Conservation (phyloP, 2,888 invertebrate species). For the Anaspis maculata region DNA sequence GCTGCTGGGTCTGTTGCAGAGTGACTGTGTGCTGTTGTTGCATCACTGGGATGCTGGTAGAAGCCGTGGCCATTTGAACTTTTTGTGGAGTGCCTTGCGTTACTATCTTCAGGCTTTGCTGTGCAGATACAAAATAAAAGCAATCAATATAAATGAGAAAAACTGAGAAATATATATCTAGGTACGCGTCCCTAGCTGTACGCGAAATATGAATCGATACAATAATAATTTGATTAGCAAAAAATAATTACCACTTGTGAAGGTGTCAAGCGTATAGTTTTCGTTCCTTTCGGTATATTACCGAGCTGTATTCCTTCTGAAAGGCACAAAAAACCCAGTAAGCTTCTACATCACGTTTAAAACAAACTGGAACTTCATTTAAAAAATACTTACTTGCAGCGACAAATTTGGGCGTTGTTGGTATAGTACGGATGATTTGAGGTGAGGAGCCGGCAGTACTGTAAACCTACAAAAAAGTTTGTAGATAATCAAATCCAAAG, state of each 20-base stretch:
- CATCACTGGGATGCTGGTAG: constrained; percentile 14
- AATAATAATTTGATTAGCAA: too few species aligned
- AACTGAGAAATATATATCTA: too few species aligned
- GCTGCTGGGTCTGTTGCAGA: too few species aligned
- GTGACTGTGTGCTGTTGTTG: too few species aligned
- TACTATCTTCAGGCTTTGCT: constrained; percentile 36
- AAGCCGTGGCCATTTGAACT: constrained; percentile 27
- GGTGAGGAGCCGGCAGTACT: constrained; percentile 19
- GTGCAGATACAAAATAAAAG: constrained; percentile 18
- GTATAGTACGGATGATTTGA: constrained; percentile 29
- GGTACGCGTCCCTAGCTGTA: too few species aligned
- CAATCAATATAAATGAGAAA: constrained; percentile 6
- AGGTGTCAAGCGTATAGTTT: constrained; percentile 47
- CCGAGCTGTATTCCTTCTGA: constrained; percentile 41
- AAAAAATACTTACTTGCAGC: constrained; percentile 38
- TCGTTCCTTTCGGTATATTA: constrained; percentile 46
- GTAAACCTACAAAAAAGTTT: constrained; percentile 22
- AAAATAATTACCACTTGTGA: constrained; percentile 44
- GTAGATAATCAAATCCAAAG: too few species aligned
- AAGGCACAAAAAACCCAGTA: constrained; percentile 13
- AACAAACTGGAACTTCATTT: too few species aligned
- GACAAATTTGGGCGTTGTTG: constrained; percentile 32
- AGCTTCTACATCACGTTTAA: too few species aligned
- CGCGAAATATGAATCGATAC: too few species aligned
- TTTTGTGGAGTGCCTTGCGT: constrained; percentile 24